These are phyloP conservation scores for Corella eumyota DNA, from an alignment of 23 tunicate species.

Conservation along the genomic window DNA sequence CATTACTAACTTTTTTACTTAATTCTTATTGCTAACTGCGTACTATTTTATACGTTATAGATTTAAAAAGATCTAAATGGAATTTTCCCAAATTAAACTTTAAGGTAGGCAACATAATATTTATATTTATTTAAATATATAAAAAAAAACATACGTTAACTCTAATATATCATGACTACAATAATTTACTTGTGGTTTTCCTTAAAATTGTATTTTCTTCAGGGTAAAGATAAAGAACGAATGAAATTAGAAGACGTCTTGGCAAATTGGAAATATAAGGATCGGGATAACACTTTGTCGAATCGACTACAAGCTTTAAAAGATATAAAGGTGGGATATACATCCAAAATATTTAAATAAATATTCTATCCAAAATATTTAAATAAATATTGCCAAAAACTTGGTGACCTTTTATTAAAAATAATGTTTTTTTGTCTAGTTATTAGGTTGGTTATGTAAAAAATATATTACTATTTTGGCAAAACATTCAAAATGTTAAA, in stretches of 20 bases:
- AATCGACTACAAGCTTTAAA: constrained; percentile 12
- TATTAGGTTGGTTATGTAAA: too few species aligned
- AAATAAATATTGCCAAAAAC: too few species aligned
- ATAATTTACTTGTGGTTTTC: not conserved
- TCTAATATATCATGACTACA: too few species aligned
- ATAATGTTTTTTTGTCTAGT: too few species aligned
- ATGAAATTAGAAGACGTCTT: constrained; percentile 36
- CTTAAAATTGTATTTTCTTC: too few species aligned
- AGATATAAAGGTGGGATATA: too few species aligned
- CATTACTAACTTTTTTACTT: not conserved
- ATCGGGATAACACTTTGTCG: constrained; percentile 6
- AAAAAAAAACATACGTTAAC: too few species aligned
- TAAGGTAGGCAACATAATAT: too few species aligned
- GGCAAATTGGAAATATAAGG: constrained; percentile 14
- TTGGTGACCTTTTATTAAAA: too few species aligned
- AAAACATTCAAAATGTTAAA: too few species aligned
- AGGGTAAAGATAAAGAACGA: constrained; percentile 30
- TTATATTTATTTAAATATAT: too few species aligned
- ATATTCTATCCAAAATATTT: not conserved
- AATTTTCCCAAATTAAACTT: constrained; percentile 21
- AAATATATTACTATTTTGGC: too few species aligned
- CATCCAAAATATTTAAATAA: not conserved
- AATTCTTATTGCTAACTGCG: not conserved
- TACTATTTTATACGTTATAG: constrained; percentile 3
- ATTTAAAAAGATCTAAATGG: constrained; percentile 58